Conservation (phyloP, 2,797 vertebrate genomes). For the Gadopsis bispinosus region DNA sequence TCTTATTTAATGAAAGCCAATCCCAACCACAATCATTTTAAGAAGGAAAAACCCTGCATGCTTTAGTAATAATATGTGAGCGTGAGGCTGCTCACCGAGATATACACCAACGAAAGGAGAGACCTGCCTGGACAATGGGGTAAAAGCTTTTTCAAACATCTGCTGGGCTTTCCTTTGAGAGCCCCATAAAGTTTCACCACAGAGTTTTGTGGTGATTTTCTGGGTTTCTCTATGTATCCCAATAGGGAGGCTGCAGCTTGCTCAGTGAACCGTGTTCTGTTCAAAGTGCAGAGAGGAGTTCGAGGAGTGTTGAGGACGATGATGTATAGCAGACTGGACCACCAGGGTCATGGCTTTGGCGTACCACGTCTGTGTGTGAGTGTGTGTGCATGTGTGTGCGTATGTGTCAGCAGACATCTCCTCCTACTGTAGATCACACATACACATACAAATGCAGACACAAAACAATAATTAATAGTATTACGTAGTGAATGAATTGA, state of each 20-base stretch:
- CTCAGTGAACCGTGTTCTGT: conserved; percentile 80
- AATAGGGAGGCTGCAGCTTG: conserved; percentile 76
- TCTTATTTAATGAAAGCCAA: conserved; percentile 50
- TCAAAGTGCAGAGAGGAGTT: conserved; percentile 81
- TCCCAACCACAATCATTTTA: conserved; percentile 43
- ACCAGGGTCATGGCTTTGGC: conserved; percentile 76
- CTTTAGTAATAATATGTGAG: conserved; percentile 45
- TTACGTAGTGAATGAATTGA: conserved; percentile 24
- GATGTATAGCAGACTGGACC: conserved; percentile 83
- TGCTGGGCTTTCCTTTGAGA: conserved; percentile 80
- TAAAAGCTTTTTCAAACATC: conserved; percentile 72
- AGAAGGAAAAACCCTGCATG: conserved; percentile 27
- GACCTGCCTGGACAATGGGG: conserved; percentile 49
- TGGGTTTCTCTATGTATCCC: conserved; percentile 71
- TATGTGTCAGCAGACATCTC: conserved; percentile 32
- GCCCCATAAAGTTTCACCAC: conserved; percentile 79
- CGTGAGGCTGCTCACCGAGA: conserved; percentile 26
- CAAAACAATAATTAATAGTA: conserved; percentile 55
- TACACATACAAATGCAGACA: conserved; percentile 10
- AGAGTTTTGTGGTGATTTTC: conserved; percentile 76
- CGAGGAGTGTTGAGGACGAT: conserved; percentile 73
- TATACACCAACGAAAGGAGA: conserved; percentile 40
- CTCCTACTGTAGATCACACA: conserved; percentile 1
- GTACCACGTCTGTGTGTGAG: conserved; percentile 45
- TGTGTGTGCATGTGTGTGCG: conserved; percentile 27